These are phyloP conservation scores for Papilio glaucus DNA, from an alignment of 1,140 invertebrate species.

Conservation along the genomic window DNA sequence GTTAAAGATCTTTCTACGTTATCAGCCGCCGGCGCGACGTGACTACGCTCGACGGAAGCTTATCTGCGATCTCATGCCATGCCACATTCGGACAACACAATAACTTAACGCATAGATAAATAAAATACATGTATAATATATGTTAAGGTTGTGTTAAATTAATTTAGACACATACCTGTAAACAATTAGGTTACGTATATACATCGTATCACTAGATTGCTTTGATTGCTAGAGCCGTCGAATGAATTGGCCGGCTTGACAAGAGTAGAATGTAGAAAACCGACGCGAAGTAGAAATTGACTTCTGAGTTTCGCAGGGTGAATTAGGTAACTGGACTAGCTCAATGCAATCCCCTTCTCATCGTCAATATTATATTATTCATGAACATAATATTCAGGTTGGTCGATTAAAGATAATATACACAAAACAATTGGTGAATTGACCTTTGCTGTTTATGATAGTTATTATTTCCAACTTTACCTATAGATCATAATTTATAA, in stretches of 20 bases:
- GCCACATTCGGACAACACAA: background rate
- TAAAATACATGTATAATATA: background rate
- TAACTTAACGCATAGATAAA: background rate
- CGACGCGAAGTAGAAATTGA: too few relatives aligned
- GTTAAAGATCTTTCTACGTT: constrained; percentile 34
- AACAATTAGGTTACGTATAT: background rate
- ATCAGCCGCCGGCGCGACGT: constrained; percentile 26
- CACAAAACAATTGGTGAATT: background rate
- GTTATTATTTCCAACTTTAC: background rate
- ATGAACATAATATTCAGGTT: too few relatives aligned
- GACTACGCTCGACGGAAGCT: constrained; percentile 28
- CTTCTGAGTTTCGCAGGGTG: too few relatives aligned
- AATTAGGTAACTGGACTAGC: too few relatives aligned
- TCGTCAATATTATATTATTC: too few relatives aligned
- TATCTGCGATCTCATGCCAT: constrained; percentile 24
- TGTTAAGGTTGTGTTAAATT: background rate
- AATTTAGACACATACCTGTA: too few relatives aligned
- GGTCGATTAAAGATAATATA: too few relatives aligned
- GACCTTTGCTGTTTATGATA: background rate
- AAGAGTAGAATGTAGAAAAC: too few relatives aligned
- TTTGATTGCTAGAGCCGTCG: background rate
- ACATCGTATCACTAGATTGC: background rate
- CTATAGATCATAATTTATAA: too few relatives aligned
- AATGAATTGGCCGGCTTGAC: too few relatives aligned
- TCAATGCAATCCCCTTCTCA: too few relatives aligned